These are phyloP conservation scores for Oithona nana DNA, from an alignment of 2,888 invertebrate species.

Conservation along the genomic window DNA sequence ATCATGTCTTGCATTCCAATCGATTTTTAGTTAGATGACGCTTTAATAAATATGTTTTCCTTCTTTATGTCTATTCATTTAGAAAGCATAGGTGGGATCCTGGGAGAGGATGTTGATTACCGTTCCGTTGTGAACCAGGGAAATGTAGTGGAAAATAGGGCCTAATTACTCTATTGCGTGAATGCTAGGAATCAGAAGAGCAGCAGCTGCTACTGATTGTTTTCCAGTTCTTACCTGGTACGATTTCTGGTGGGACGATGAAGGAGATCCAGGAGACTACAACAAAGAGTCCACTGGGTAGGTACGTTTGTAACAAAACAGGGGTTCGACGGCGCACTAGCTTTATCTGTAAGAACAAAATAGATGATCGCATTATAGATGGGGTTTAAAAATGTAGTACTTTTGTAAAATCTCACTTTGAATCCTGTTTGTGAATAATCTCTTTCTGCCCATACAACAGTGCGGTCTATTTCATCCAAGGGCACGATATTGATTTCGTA, in stretches of 20 bases:
- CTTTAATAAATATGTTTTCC: too few relatives aligned
- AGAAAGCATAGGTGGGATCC: neutral
- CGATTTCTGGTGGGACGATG: constrained; percentile 44
- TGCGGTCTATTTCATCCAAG: constrained; percentile 5
- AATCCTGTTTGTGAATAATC: constrained; percentile 14
- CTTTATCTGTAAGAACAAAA: constrained; percentile 8
- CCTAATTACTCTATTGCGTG: too few relatives aligned
- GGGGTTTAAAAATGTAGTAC: too few relatives aligned
- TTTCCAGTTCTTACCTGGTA: constrained; percentile 37
- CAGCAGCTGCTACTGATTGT: too few relatives aligned
- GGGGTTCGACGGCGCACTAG: constrained; percentile 10
- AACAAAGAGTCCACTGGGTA: constrained; percentile 42
- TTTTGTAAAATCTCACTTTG: constrained; percentile 2
- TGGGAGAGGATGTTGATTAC: neutral
- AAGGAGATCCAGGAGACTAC: constrained; percentile 47
- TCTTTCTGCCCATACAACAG: constrained; percentile 7
- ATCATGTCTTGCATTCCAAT: too few relatives aligned
- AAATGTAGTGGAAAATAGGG: too few relatives aligned
- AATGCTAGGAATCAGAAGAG: too few relatives aligned
- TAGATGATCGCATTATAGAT: too few relatives aligned
- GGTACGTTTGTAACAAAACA: constrained; percentile 28
- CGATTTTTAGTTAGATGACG: too few relatives aligned
- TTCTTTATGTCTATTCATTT: neutral
- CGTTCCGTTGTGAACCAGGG: neutral
- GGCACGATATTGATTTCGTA: constrained; percentile 10